Percentiles rank a stretch among this genome's conserved stretches.
Evolutionary conservation across 1,140 invertebrate genomes (phyloP).

Genomic region (Gonioctena quinquepunctata): DNA sequence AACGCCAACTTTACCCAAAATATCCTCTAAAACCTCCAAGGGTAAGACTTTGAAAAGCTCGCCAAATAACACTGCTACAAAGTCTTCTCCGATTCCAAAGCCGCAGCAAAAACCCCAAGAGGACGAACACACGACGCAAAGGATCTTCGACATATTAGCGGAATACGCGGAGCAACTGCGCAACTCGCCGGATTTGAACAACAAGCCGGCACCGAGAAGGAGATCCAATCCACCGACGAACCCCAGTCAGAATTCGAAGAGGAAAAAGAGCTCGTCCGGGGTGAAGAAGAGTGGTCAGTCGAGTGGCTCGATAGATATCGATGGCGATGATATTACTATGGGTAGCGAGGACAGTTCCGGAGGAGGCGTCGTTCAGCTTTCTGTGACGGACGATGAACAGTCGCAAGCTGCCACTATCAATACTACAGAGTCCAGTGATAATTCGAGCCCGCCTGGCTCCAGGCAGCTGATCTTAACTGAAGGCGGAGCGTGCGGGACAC

Average conservation of each 20-base stretch:
- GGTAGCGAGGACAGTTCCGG: constrained; percentile 73
- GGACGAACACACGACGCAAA: constrained; percentile 79
- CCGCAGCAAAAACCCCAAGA: constrained; percentile 77
- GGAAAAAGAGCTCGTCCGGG: constrained; percentile 69
- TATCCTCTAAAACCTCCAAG: constrained; percentile 60
- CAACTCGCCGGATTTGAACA: constrained; percentile 78
- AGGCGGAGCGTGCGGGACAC: constrained; percentile 32
- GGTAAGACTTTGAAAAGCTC: constrained; percentile 53
- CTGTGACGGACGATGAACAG: constrained; percentile 55
- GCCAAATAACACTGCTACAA: constrained; percentile 58
- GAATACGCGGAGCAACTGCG: constrained; percentile 80
- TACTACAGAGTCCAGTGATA: constrained; percentile 47
- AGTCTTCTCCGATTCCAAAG: constrained; percentile 68
- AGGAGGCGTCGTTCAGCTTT: constrained; percentile 65
- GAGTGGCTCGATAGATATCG: constrained; percentile 50
- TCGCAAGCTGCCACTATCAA: constrained; percentile 40
- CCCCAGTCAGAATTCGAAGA: constrained; percentile 69
- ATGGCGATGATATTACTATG: constrained; percentile 69
- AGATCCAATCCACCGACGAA: constrained; percentile 75
- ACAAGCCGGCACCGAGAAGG: constrained; percentile 77
- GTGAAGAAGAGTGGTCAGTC: constrained; percentile 57
- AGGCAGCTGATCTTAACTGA: constrained; percentile 50
- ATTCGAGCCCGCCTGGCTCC: constrained; percentile 34
- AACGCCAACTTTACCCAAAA: constrained; percentile 57
- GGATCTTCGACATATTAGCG: constrained; percentile 79